These are phyloP conservation scores for Perithous albicinctus DNA, from an alignment of 2,888 invertebrate genomes.

Conservation along the genomic window DNA sequence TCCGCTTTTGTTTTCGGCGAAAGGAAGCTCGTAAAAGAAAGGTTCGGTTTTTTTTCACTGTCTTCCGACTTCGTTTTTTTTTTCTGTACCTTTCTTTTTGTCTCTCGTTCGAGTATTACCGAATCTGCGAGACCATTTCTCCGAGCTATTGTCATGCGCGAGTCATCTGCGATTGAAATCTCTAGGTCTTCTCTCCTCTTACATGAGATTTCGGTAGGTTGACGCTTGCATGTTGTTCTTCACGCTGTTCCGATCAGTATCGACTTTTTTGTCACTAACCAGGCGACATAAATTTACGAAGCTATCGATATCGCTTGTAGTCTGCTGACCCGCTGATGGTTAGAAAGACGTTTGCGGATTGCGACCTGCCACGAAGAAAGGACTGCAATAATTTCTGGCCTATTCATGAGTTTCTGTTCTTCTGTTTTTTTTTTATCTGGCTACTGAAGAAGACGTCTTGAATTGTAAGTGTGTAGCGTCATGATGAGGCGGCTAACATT, in stretches of 20 bases:
- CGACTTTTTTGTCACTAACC: constrained; percentile 44
- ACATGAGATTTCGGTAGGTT: constrained; percentile 30
- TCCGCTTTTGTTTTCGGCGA: constrained; percentile 69
- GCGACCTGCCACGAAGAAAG: constrained; percentile 44
- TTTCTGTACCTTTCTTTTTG: constrained; percentile 10
- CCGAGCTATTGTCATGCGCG: constrained; percentile 46
- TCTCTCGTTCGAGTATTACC: constrained; percentile 27
- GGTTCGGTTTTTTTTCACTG: constrained; percentile 45
- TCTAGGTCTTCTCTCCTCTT: not conserved
- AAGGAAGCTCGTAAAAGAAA: constrained; percentile 77
- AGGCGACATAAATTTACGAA: constrained; percentile 40
- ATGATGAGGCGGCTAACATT: not conserved
- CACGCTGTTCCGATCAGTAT: constrained; percentile 48
- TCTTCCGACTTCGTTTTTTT: constrained; percentile 6
- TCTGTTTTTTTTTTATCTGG: constrained; percentile 14
- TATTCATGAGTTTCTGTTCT: constrained; percentile 21
- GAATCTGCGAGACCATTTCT: constrained; percentile 53
- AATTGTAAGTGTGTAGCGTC: constrained; percentile 8
- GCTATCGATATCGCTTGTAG: constrained; percentile 25
- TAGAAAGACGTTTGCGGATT: not conserved
- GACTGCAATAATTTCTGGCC: constrained; percentile 22
- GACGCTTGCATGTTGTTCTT: constrained; percentile 38
- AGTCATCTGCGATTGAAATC: constrained; percentile 55
- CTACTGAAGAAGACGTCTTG: constrained; percentile 33
- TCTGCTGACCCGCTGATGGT: not conserved